Conservation (phyloP, 2,113 vertebrate genomes). For the Grammomys dolichurus region DNA sequence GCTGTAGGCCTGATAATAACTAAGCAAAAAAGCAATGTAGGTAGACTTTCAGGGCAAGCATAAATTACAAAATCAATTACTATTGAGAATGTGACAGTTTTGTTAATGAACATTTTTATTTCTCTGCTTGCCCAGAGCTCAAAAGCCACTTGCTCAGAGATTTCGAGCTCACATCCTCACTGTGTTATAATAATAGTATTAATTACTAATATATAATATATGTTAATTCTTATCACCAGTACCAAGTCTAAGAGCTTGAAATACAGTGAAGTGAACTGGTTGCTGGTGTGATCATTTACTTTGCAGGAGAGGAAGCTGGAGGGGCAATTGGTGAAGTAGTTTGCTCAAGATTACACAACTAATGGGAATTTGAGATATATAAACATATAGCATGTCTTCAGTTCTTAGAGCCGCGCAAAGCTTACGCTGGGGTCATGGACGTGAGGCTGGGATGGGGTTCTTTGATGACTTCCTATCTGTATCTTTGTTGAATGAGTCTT, state of each 20-base stretch:
- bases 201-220: not conserved
- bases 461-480: not conserved
- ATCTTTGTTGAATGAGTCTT: not conserved
- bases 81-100: not conserved
- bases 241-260: not conserved
- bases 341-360: not conserved
- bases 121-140: conserved; percentile 5
- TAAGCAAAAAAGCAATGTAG: not conserved
- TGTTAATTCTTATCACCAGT: too few species aligned
- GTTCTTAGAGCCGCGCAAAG: not conserved
- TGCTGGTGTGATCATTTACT: not conserved
- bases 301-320: not conserved
- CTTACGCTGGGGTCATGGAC: not conserved
- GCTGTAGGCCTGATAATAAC: not conserved
- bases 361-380: not conserved
- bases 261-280: not conserved
- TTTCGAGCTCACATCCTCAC: not conserved
- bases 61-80: conserved; percentile 4
- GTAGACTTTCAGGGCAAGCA: not conserved
- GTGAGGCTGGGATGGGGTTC: too few species aligned
- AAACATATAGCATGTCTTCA: not conserved
- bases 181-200: not conserved
- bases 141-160: not conserved
- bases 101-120: not conserved
- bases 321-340: not conserved